A percentile compares a stretch with the other conserved stretches of the same genome.
phyloP scores from a whole-genome alignment of 2,113 vertebrate species.

The Meleagris gallopavo region DNA sequence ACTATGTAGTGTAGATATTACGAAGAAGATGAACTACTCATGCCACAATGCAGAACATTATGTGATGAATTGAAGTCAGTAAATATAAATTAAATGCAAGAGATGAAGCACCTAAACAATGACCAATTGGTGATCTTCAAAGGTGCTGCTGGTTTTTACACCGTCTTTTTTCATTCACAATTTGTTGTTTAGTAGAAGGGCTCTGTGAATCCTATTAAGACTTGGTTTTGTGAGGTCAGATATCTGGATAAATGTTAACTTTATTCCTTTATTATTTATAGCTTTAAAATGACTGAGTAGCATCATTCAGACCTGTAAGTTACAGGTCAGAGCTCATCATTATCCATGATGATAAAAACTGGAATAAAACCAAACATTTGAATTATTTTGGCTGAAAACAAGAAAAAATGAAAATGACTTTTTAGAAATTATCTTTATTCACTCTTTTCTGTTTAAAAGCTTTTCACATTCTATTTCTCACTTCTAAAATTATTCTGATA shows the following conservation, averaged over 20 bases:
- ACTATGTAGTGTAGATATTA: not conserved
- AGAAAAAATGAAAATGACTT: not conserved
- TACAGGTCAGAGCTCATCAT: not conserved
- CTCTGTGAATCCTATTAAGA: not conserved
- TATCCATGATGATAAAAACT: not conserved
- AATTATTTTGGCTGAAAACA: not conserved
- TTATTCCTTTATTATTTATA: not conserved
- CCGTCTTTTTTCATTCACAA: not conserved
- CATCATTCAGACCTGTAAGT: not conserved
- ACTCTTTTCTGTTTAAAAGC: not conserved
- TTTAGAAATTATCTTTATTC: not conserved
- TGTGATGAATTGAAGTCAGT: not conserved
- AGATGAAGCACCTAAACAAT: not conserved
- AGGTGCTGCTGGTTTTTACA: fast-evolving
- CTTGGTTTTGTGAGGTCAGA: not conserved
- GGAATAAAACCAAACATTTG: not conserved
- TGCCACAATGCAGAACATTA: not conserved
- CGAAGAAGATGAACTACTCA: not conserved
- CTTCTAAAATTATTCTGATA: not conserved
- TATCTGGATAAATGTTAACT: not conserved
- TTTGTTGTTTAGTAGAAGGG: not conserved
- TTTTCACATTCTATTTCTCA: not conserved
- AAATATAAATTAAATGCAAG: not conserved
- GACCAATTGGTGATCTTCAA: not conserved
- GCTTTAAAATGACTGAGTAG: not conserved